Conservation (phyloP, 1,140 invertebrate genomes). For the Hycleus phaleratus region DNA sequence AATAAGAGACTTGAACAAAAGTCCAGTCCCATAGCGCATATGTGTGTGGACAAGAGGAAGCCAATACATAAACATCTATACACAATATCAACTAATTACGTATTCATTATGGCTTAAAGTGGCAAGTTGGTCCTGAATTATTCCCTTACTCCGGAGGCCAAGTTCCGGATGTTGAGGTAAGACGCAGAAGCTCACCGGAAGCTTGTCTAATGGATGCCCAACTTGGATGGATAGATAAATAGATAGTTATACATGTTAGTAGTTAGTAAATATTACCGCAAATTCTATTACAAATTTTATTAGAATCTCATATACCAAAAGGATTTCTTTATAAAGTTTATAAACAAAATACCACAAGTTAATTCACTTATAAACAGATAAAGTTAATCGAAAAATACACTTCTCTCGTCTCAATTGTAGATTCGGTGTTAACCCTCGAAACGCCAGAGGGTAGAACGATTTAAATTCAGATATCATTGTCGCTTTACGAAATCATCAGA, state of each 20-base stretch:
- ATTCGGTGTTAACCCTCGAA: neutral
- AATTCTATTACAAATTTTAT: slow-evolving; percentile 28
- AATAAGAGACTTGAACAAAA: slow-evolving; percentile 13
- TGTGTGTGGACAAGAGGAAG: slow-evolving; percentile 30
- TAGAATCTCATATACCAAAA: slow-evolving; percentile 20
- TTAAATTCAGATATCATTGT: slow-evolving; percentile 35
- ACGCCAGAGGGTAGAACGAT: slow-evolving; percentile 20
- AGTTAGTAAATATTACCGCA: no score
- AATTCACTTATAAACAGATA: no score
- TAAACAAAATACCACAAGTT: no score
- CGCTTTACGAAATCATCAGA: slow-evolving; percentile 30
- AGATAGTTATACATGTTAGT: no score
- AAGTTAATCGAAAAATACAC: no score
- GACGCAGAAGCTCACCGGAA: slow-evolving; percentile 35
- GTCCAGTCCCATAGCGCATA: slow-evolving; percentile 19
- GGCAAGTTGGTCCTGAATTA: slow-evolving; percentile 41
- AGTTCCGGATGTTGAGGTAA: slow-evolving; percentile 38
- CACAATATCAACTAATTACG: slow-evolving; percentile 41
- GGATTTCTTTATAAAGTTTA: no score
- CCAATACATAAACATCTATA: slow-evolving; percentile 7
- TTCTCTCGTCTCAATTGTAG: neutral
- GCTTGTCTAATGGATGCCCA: slow-evolving; percentile 37
- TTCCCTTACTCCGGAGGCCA: slow-evolving; percentile 34
- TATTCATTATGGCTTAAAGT: slow-evolving; percentile 42
- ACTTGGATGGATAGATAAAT: slow-evolving; percentile 10